phyloP scores from a whole-genome alignment of 1,140 invertebrate genomes.

The Nomia melanderi region DNA sequence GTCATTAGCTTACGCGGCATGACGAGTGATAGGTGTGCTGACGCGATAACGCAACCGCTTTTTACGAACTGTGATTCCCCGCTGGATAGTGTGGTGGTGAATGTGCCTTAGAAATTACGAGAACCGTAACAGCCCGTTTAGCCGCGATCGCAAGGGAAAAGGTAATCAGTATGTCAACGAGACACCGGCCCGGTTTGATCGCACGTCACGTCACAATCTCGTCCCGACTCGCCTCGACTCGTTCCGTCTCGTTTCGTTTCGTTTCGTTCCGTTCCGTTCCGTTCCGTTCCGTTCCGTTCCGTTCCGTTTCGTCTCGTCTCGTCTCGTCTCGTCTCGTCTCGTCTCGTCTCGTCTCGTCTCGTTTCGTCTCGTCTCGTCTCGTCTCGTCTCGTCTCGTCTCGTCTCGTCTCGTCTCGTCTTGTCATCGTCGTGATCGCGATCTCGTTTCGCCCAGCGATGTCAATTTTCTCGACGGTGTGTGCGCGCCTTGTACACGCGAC shows the following conservation, averaged over 20 bases:
- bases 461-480: too few species aligned
- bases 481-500: too few species aligned
- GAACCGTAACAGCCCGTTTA: constrained; percentile 24
- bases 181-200: neutral
- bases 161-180: constrained; percentile 36
- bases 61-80: constrained; percentile 59
- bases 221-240: neutral
- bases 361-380: neutral
- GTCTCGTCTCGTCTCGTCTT: too few species aligned
- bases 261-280: too few species aligned
- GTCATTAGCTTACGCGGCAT: constrained; percentile 68
- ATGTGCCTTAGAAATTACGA: constrained; percentile 56
- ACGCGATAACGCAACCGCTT: constrained; percentile 59
- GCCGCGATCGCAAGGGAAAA: constrained; percentile 36
- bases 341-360: too few species aligned
- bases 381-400: neutral
- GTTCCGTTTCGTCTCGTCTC: neutral
- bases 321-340: neutral
- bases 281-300: too few species aligned
- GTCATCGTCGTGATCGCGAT: too few species aligned
- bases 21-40: constrained; percentile 67
- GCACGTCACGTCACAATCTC: too few species aligned
- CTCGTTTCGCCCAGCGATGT: too few species aligned
- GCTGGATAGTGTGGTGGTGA: constrained; percentile 55
- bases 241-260: neutral